Evolutionary conservation across 1,140 invertebrate species (phyloP), one percentile per base, ranked within the genome.

Genomic region (Nymphalis io): DNA sequence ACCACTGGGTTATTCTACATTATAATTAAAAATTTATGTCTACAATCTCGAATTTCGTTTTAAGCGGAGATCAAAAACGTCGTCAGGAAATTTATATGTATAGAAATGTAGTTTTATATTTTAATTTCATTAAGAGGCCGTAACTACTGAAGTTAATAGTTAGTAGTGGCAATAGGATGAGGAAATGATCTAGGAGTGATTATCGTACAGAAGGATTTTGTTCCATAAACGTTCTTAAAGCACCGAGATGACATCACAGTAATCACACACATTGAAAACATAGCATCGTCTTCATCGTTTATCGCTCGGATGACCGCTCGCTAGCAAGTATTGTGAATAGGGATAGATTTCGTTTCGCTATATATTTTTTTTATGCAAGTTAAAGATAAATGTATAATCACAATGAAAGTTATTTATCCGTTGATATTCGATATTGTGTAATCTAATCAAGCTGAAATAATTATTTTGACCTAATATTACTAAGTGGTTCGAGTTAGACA

Each of bases 361-460:
- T n/a, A n/a, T n/a, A n/a, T n/a, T 21, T 21, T 12, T 2, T 51
- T 18, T 8, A 21, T 51, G 48, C 10, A 51, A 21, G 18, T 51
- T 20, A 51, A 8, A 51, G 20, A 51, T 21, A 51, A 51, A 12
- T 12, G 21, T 6, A 12, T 51, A 21, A 21, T 51, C 12, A 51
- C 18, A 18, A 20, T 18, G 1, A 48, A 51, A 51, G 18, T 18
- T 1, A 51, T 20, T 51, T 51, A 51, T 20, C 21, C 48, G 21
- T 21, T 21, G 48, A 18, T 44, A 23, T 23, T 60, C 23, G 15
- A 39, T 44, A 60, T 38, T 23, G 16, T 44, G 3, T 60, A 60
- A 61, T 61, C 60, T 61, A 61, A 61, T 61, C 60, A 11, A 18
- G 46, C 27, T 23, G 13, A 61, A 60, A 39, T 39, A 18, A 40